Base-by-base conservation (phyloP, 1,140 invertebrate species). In the Drosophila elegans region DNA sequence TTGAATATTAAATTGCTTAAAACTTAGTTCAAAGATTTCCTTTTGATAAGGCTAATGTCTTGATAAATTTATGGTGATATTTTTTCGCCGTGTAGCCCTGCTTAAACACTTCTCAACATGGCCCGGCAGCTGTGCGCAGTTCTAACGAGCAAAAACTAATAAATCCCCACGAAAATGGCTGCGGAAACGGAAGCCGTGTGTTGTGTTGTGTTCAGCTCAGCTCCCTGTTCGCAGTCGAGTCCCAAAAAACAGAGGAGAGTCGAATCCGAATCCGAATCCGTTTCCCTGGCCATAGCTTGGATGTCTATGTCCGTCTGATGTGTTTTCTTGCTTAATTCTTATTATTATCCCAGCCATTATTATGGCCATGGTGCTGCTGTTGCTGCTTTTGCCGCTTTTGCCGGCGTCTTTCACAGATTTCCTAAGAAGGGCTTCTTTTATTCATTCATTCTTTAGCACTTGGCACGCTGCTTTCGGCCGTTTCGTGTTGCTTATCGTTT, bases 111-210 rank as follows among this genome's bases (percentile, higher is more conserved):
- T 82, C 73, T 75, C 46, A 66, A 48, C 68, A 66, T 67, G 53
- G 56, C 39, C 69, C 68, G 74, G 79, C 79, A 82, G 77, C 82
- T 86, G 83, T 88, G 83, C 83, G 61, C 79, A 72, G 71, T 80
- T 86, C 86, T 90, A 90, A 90, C 86, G 86, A 90, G 86, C 86
- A 90, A 90, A 90, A 90, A 90, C 86, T 90, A 90, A 90, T 90
- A 90, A 90, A 90, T 90, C 81, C 86, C 86, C 73, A 86, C 83
- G 75, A 89, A 89, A 89, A 90, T 85, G 80, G 80, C 85, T 78
- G 80, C 80, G 85, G 85, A 90, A 89, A 81, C 85, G 85, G 85
- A 89, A 89, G 77, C 76, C 77, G 80, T 90, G 82, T 90, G 79
- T 90, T 89, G 64, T 82, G 64, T 59, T 44, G 42, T 45, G 44